Evolutionary conservation across 1,140 invertebrate genomes (phyloP), one percentile per base, ranked within the genome.

Genomic region (Protaetia brevitarsis): DNA sequence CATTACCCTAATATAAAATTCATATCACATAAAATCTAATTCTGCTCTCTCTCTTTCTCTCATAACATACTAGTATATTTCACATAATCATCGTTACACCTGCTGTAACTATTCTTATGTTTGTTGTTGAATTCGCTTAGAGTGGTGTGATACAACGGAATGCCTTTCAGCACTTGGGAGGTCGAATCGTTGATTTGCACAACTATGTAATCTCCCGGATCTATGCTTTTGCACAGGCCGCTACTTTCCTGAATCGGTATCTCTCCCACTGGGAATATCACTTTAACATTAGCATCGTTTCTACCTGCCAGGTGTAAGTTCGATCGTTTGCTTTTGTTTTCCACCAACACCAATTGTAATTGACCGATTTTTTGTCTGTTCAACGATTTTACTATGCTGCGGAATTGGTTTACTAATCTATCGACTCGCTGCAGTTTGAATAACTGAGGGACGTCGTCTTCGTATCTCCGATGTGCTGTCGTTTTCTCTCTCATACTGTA

Each of bases 401-500:
- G 77, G 75, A 88, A 94, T 0, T 85, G 62, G 19, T 83, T 73
- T 0, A 86, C 80, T 85, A 96, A 88, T 69, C 84, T 84, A 29
- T 80, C 72, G 7, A 92, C 77, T 59, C 96, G 80, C 6, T 84
- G 70, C 30, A 82, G 82, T 80, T 98, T 98, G 0, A 92, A 82
- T 5, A 86, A 79, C 3, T 82, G 66, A 0, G 90, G 86, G 0
- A 99, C 88, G 80, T 97, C 88, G 80, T 99, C 96, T 72, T 83
- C 78, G 69, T 89, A 89, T 57, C 90, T 81, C 64, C 92, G 86
- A 80, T 94, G 88, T 2, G 96, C 96, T 62, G 89, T 86, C 1
- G 96, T 98, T 88, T 96, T 97, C 87, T 96, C 90, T 79, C 96
- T 84, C 93, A 98, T 95, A 75, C 95, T 98, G 78, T 98, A 99